Conservation (phyloP, 2,113 vertebrate genomes). For the Plotosus lineatus region DNA sequence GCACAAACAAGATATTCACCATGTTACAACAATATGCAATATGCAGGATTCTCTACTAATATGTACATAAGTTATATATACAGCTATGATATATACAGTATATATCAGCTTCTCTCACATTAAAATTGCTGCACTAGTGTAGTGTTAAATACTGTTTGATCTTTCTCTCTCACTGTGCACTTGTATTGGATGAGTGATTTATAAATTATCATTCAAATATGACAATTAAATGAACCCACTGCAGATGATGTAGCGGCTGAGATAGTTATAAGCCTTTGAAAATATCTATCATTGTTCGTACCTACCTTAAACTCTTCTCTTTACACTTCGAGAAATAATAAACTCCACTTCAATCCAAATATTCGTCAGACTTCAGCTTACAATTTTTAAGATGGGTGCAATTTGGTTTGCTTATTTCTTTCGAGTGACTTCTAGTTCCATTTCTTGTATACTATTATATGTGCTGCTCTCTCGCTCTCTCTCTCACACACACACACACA, state of each 20-base stretch:
- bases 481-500: not conserved
- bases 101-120: not conserved
- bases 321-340: slow-evolving; percentile 16
- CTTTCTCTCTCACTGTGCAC: not conserved
- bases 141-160: not conserved
- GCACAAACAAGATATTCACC: not conserved
- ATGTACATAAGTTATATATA: not conserved
- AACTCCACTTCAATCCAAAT: not conserved
- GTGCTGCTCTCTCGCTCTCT: slow-evolving; percentile 14
- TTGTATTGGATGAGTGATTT: not conserved
- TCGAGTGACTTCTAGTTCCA: not conserved
- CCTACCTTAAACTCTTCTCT: slow-evolving; percentile 15
- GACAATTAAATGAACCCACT: not conserved
- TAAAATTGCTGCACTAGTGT: not conserved
- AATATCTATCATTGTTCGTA: not conserved
- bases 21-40: not conserved
- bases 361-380: not conserved
- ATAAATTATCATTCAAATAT: not conserved
- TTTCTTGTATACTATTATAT: slow-evolving; percentile 24
- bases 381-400: not conserved
- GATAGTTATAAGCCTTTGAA: not conserved
- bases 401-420: slow-evolving; percentile 14
- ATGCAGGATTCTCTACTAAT: not conserved
- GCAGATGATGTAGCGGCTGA: not conserved
- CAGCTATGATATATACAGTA: not conserved